Evolutionary conservation across 2,888 invertebrate genomes (phyloP), one percentile per base, ranked within the genome.

Genomic region (Clusia tigrina): DNA sequence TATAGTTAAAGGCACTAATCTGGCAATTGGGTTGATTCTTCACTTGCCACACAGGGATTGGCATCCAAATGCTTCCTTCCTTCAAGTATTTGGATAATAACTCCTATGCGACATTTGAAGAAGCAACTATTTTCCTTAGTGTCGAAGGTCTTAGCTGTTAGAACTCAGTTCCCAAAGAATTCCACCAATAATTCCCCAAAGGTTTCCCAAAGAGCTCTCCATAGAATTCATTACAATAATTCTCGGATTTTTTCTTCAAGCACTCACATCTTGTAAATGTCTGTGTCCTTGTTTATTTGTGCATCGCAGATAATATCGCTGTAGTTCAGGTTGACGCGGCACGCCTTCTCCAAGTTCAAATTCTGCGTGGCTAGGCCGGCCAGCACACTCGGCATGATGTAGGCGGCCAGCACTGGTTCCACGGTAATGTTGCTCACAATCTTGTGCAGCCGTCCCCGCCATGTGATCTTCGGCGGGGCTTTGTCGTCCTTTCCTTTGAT

Each of bases 291-390:
- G 59, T 87, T 86, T 1, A 91, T 89, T 38, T 94, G 83, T 0
- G 94, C 92, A 74, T 90, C 89, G 80, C 94, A 94, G 2, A 93
- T 87, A 69, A 89, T 88, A 61, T 88, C 88, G 0, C 90, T 87
- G 74, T 90, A 93, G 9, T 85, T 86, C 73, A 94, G 86, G 81
- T 94, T 94, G 1, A 94, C 93, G 67, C 93, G 85, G 78, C 94
- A 94, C 0, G 94, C 94, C 82, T 94, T 94, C 81, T 94, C 94
- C 76, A 94, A 85, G 80, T 93, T 93, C 56, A 94, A 84, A 82
- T 94, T 94, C 82, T 94, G 94, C 48, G 93, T 92, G 20, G 93
- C 93, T 69, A 94, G 79, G 53, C 90, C 89, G 1, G 93, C 90
- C 15, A 89, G 79, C 3, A 89, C 88, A 60, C 88, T 88, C 1